A percentile compares a stretch with the other conserved stretches of the same genome.
These are phyloP conservation scores for Elmis aenea DNA, from an alignment of 2,888 invertebrate genomes.

Conservation along the genomic window DNA sequence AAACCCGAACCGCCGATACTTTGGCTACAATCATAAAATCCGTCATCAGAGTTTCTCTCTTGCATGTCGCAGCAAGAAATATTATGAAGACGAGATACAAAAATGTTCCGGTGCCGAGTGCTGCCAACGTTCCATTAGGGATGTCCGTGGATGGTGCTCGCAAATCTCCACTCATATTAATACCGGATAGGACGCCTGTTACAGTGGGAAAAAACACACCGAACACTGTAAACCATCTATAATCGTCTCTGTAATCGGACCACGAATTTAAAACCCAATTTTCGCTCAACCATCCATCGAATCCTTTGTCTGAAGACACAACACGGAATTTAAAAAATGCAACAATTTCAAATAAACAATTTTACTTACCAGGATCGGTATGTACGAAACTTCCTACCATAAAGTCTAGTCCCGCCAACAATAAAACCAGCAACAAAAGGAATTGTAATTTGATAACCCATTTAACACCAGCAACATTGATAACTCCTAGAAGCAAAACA, in stretches of 20 bases:
- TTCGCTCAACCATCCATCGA: constrained; percentile 79
- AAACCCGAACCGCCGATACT: constrained; percentile 76
- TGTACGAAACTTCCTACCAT: constrained; percentile 87
- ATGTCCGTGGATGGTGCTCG: constrained; percentile 88
- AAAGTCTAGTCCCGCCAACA: constrained; percentile 88
- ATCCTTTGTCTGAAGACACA: constrained; percentile 67
- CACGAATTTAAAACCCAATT: constrained; percentile 79
- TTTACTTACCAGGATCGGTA: constrained; percentile 60
- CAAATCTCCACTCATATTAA: constrained; percentile 97
- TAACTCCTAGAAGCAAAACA: constrained; percentile 78
- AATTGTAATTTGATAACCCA: constrained; percentile 97
- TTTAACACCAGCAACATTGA: constrained; percentile 95
- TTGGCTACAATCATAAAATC: constrained; percentile 91
- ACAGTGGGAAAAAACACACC: constrained; percentile 98
- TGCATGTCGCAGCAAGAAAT: constrained; percentile 85
- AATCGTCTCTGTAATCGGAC: constrained; percentile 70
- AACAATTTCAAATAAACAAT: background rate
- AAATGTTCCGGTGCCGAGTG: constrained; percentile 83
- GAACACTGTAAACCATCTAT: constrained; percentile 93
- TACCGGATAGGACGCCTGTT: constrained; percentile 93
- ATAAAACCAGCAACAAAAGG: constrained; percentile 74
- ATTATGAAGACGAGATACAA: constrained; percentile 86
- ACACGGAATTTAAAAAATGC: constrained; percentile 1
- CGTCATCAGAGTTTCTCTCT: constrained; percentile 60
- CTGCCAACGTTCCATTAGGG: constrained; percentile 90